Evolutionary conservation across 2,113 vertebrate genomes (phyloP).

Genomic region (Paraplagusia blochii): DNA sequence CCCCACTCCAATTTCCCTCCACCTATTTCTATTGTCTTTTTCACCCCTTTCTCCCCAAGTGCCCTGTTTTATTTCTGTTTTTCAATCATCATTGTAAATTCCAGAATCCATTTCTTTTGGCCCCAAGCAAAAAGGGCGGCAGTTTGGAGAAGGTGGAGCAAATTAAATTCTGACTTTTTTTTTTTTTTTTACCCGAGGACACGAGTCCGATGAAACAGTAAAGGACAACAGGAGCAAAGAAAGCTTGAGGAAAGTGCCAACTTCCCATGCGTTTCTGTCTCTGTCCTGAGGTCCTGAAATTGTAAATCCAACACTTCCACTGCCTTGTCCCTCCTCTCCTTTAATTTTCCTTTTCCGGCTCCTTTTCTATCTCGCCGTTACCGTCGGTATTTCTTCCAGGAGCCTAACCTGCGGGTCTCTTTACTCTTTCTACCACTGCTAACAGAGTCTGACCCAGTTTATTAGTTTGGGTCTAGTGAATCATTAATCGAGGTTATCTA

Average conservation of each 20-base stretch:
- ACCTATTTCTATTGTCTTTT: conserved; percentile 61
- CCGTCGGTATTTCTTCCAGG: conserved; percentile 31
- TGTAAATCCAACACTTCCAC: conserved; percentile 57
- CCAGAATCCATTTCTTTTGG: conserved; percentile 67
- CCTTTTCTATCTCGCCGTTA: not conserved
- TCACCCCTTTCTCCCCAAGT: conserved; percentile 27
- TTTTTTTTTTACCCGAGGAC: conserved; percentile 52
- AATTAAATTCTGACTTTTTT: conserved; percentile 65
- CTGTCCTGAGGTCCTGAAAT: conserved; percentile 52
- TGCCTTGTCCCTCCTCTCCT: conserved; percentile 22
- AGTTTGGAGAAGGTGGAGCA: conserved; percentile 58
- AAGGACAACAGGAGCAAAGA: conserved; percentile 39
- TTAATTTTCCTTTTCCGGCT: conserved; percentile 54
- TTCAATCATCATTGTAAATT: conserved; percentile 64
- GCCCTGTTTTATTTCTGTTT: conserved; percentile 62
- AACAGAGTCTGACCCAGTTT: conserved; percentile 70
- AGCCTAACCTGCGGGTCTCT: conserved; percentile 55
- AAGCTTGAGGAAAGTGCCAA: conserved; percentile 50
- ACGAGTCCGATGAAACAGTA: conserved; percentile 38
- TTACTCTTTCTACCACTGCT: conserved; percentile 47
- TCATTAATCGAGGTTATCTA: conserved; percentile 75
- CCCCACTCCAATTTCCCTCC: conserved; percentile 59
- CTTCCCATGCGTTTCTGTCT: conserved; percentile 64
- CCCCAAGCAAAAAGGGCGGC: conserved; percentile 48
- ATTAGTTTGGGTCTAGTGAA: conserved; percentile 73